phyloP scores from a whole-genome alignment of 2,888 invertebrate genomes.

The Noctua comes region DNA sequence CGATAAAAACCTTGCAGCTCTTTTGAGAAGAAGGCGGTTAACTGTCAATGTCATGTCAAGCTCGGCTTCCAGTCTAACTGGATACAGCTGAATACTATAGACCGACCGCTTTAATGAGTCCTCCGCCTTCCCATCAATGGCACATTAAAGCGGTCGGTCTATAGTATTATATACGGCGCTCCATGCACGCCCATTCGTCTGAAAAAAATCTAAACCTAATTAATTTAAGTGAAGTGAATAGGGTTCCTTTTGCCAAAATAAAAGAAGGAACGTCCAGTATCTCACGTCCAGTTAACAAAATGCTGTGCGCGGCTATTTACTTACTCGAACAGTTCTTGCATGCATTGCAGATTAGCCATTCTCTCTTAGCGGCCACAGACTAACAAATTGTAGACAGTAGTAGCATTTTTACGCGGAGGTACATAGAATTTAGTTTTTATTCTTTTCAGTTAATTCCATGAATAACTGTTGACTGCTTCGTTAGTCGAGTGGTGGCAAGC shows the following conservation, averaged over 20 bases:
- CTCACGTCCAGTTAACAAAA: slow-evolving; percentile 63
- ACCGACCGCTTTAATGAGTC: too few relatives aligned
- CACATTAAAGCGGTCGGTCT: too few relatives aligned
- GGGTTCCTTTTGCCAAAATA: slow-evolving; percentile 11
- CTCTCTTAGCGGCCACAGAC: slow-evolving; percentile 63
- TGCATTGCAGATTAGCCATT: slow-evolving; percentile 77
- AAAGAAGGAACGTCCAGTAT: slow-evolving; percentile 26
- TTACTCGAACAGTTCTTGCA: slow-evolving; percentile 78
- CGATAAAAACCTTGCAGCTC: too few relatives aligned
- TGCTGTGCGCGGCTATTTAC: slow-evolving; percentile 67
- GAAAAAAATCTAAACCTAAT: background rate
- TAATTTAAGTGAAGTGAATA: background rate
- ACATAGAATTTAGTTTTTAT: background rate
- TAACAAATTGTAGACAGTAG: slow-evolving; percentile 42
- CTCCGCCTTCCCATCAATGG: too few relatives aligned
- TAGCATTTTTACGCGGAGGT: background rate
- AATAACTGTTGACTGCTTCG: background rate
- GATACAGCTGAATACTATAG: background rate
- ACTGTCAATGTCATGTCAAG: background rate
- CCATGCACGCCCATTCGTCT: background rate
- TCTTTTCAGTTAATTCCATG: background rate
- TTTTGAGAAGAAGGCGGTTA: too few relatives aligned
- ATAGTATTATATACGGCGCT: background rate
- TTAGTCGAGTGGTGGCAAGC: background rate
- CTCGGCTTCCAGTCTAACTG: background rate